Evolutionary conservation across 2,888 invertebrate genomes (phyloP).

Genomic region (Pseudococcus jackbeardsleyi): DNA sequence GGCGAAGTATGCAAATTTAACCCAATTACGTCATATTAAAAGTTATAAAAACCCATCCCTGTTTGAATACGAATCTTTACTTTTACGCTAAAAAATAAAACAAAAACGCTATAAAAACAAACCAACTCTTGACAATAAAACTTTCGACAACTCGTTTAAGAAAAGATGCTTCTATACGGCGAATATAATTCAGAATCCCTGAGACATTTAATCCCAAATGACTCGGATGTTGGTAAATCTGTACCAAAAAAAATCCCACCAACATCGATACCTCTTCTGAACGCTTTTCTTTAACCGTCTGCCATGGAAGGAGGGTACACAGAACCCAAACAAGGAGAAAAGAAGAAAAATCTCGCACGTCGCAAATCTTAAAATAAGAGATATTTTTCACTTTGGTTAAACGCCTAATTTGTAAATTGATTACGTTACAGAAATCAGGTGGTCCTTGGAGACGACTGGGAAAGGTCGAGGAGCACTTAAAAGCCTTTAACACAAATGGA

Average conservation of each 20-base stretch:
- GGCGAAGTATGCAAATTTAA: not conserved
- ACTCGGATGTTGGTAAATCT: not conserved
- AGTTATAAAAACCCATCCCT: not conserved
- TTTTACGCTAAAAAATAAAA: not conserved
- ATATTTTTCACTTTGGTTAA: constrained; percentile 62
- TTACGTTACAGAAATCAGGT: constrained; percentile 63
- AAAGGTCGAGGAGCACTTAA: constrained; percentile 62
- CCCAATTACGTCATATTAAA: not conserved
- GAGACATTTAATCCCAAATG: constrained; percentile 40
- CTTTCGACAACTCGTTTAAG: constrained; percentile 20
- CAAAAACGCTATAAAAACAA: not conserved
- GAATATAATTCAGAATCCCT: constrained; percentile 35
- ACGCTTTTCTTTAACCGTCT: constrained; percentile 22
- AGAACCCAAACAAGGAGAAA: not conserved
- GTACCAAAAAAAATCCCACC: not conserved
- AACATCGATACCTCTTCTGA: not conserved
- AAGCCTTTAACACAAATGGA: constrained; percentile 62
- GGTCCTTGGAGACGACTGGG: constrained; percentile 64
- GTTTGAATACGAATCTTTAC: not conserved
- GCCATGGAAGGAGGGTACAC: not conserved
- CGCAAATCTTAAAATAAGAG: constrained; percentile 58
- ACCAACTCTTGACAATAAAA: not conserved
- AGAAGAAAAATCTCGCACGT: constrained; percentile 26
- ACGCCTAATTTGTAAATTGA: constrained; percentile 63
- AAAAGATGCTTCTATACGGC: not conserved